Percentiles rank a stretch among this genome's conserved stretches.
These are phyloP conservation scores for Xiphorhynchus elegans DNA, from an alignment of 2,113 vertebrate species.

Conservation along the genomic window DNA sequence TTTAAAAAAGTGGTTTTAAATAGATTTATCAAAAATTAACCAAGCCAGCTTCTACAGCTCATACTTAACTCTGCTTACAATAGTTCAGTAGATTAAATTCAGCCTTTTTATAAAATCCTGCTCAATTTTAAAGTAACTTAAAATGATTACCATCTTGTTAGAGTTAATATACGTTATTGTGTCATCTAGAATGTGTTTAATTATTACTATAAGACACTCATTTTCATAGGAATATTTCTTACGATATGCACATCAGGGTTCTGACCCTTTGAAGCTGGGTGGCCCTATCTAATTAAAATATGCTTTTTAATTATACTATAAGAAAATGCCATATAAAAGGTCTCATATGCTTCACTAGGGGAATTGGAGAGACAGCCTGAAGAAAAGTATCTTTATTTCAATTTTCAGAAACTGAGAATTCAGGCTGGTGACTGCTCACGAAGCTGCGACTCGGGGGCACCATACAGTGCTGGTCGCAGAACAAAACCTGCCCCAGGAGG, in stretches of 20 bases:
- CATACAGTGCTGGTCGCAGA: background rate
- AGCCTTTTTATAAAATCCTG: background rate
- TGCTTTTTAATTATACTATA: background rate
- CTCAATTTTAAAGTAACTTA: background rate
- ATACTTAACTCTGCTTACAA: background rate
- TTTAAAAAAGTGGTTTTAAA: background rate
- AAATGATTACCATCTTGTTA: background rate
- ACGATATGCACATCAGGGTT: background rate
- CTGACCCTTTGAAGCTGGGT: background rate
- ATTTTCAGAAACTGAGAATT: background rate
- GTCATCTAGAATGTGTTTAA: background rate
- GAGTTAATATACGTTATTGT: background rate
- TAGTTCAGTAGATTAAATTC: background rate
- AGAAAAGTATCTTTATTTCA: background rate
- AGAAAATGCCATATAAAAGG: background rate
- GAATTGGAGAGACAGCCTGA: background rate
- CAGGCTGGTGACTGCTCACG: accelerated
- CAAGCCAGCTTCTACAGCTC: background rate
- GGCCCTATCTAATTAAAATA: background rate
- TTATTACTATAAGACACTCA: background rate
- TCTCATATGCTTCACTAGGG: background rate
- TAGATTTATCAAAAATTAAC: background rate
- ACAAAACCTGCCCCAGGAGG: background rate
- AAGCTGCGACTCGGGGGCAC: accelerated
- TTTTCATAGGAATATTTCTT: background rate